Percentiles rank a stretch among this genome's conserved stretches.
phyloP scores from a whole-genome alignment of 2,888 invertebrate species.

The Belgica antarctica region DNA sequence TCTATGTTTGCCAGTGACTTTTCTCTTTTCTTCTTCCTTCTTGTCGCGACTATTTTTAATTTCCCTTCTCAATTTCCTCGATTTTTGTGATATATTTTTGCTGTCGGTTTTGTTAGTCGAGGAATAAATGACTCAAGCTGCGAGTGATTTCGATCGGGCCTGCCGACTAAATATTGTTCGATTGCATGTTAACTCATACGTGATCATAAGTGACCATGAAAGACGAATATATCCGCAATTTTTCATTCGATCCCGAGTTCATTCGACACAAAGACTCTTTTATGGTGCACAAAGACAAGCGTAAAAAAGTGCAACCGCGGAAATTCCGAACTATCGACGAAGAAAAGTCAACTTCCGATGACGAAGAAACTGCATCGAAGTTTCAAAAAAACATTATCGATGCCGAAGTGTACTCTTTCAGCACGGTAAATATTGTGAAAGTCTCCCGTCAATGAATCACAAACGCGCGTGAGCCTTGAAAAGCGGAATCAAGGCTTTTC shows the following conservation, averaged over 20 bases:
- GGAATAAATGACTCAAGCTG: no score
- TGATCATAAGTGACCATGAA: conserved; percentile 46
- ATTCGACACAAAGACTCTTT: conserved; percentile 51
- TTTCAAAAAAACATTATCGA: conserved; percentile 21
- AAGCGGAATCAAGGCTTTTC: neutral
- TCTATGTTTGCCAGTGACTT: neutral
- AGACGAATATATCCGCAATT: conserved; percentile 54
- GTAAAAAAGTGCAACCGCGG: conserved; percentile 1
- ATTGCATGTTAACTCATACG: neutral
- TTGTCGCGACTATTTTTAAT: neutral
- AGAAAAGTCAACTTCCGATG: neutral
- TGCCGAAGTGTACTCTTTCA: conserved; percentile 27
- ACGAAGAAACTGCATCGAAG: neutral
- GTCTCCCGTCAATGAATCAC: conserved; percentile 1
- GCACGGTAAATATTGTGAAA: conserved; percentile 51
- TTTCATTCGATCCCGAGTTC: conserved; percentile 54
- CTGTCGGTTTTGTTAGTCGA: neutral
- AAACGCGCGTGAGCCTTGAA: conserved; percentile 16
- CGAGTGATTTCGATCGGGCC: conserved; percentile 11
- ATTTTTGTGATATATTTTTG: neutral
- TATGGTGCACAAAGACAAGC: conserved; percentile 32
- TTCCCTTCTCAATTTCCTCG: conserved; percentile 18
- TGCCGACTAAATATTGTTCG: neutral
- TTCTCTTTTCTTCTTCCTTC: neutral
- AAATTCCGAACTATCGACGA: neutral